Evolutionary conservation across 2,797 vertebrate species (phyloP).

Genomic region (Syndactyla subalaris): DNA sequence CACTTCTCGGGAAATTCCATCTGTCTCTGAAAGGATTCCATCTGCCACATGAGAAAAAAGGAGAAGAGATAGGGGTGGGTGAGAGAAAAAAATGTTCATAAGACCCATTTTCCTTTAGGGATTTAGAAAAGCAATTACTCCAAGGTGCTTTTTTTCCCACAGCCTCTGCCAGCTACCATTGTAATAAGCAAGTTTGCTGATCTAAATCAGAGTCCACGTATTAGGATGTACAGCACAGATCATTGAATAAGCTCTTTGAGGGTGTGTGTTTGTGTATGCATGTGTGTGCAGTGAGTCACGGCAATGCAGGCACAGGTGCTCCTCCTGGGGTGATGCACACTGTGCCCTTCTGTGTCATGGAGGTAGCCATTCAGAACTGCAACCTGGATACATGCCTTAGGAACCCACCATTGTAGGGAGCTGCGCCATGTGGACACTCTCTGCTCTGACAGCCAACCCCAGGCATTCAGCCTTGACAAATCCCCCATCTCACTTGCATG

Average conservation of each 20-base stretch:
- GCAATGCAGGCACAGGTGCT: fast-evolving
- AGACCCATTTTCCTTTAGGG: neutral
- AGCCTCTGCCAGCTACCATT: neutral
- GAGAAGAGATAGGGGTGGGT: fast-evolving
- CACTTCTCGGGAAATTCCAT: neutral
- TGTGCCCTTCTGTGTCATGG: neutral
- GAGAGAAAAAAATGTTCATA: neutral
- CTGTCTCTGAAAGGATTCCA: neutral
- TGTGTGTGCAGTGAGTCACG: neutral
- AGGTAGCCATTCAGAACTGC: neutral
- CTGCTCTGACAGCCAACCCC: neutral
- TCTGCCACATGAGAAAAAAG: neutral
- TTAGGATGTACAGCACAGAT: neutral
- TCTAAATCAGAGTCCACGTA: neutral
- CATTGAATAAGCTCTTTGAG: neutral
- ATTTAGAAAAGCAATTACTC: neutral
- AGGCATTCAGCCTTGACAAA: neutral
- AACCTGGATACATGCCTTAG: neutral
- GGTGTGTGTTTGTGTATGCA: too few species aligned
- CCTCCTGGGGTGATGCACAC: fast-evolving
- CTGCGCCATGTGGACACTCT: neutral
- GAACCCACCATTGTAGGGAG: neutral
- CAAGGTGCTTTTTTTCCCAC: neutral
- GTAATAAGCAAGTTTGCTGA: neutral
- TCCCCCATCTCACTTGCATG: neutral